A percentile compares a stretch with the other conserved stretches of the same genome.
phyloP scores from a whole-genome alignment of 2,888 invertebrate genomes.

The Apodemia duryi region DNA sequence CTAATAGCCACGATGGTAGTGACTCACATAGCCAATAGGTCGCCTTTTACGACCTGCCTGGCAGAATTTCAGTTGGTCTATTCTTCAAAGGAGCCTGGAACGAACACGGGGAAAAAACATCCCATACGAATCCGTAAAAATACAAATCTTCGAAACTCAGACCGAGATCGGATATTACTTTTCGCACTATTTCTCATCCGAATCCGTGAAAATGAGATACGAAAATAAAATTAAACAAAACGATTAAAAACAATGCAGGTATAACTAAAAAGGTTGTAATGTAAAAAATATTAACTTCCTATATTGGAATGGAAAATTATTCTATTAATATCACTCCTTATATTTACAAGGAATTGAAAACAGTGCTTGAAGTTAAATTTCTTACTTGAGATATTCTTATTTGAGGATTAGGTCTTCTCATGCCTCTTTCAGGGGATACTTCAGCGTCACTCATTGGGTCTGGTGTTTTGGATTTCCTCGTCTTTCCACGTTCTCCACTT shows the following conservation, averaged over 20 bases:
- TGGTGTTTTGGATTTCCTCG: constrained; percentile 84
- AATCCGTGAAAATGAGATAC: too few species aligned
- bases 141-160: too few species aligned
- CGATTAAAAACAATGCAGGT: constrained; percentile 30
- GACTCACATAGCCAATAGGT: too few species aligned
- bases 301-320: not conserved
- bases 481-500: constrained; percentile 82
- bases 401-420: constrained; percentile 63
- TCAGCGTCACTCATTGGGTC: constrained; percentile 79
- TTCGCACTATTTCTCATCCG: too few species aligned
- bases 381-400: constrained; percentile 75
- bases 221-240: too few species aligned
- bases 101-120: too few species aligned
- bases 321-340: constrained; percentile 1
- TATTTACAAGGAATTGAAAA: constrained; percentile 10
- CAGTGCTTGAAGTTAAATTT: not conserved
- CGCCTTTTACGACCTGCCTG: too few species aligned
- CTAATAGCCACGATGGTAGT: too few species aligned
- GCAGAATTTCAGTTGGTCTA: too few species aligned
- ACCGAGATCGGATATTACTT: too few species aligned
- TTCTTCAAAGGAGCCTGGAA: too few species aligned
- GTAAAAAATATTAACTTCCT: constrained; percentile 11
- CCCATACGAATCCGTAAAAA: too few species aligned
- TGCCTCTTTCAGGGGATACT: constrained; percentile 60
- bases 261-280: constrained; percentile 6